These are phyloP conservation scores for Cyclargus thomasi DNA, from an alignment of 1,140 invertebrate genomes.

Conservation along the genomic window DNA sequence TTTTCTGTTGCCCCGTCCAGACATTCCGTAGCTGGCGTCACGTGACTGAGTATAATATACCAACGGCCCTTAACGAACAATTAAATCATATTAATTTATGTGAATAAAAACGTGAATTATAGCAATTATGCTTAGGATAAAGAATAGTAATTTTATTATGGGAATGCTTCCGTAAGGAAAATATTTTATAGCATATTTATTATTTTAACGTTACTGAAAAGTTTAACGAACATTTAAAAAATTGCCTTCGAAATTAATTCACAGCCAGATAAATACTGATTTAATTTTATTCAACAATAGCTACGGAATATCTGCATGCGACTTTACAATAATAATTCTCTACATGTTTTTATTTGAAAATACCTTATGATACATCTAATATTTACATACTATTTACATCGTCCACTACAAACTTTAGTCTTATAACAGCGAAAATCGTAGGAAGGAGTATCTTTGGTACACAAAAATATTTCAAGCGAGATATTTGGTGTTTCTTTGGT, in stretches of 20 bases:
- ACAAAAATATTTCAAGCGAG: background rate
- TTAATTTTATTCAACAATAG: background rate
- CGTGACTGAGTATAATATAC: conserved; percentile 9
- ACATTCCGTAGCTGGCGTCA: conserved; percentile 26
- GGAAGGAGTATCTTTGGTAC: background rate
- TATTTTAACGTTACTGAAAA: no score
- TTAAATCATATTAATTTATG: background rate
- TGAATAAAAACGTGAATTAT: no score
- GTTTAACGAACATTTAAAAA: no score
- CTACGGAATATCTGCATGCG: conserved; percentile 26
- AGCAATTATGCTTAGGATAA: no score
- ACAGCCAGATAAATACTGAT: no score
- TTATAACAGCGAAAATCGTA: conserved; percentile 16
- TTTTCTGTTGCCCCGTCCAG: conserved; percentile 32
- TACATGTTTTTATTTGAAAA: conserved; percentile 32
- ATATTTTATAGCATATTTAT: no score
- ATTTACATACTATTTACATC: conserved; percentile 58
- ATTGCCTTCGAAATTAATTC: no score
- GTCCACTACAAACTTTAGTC: conserved; percentile 28
- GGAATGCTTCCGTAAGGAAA: no score
- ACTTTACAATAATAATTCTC: conserved; percentile 20
- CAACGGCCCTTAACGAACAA: conserved; percentile 2
- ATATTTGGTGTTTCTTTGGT: background rate
- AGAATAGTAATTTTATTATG: no score
- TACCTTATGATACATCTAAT: conserved; percentile 45